phyloP scores from a whole-genome alignment of 2,113 vertebrate species.

The Dendropsophus ebraccatus region DNA sequence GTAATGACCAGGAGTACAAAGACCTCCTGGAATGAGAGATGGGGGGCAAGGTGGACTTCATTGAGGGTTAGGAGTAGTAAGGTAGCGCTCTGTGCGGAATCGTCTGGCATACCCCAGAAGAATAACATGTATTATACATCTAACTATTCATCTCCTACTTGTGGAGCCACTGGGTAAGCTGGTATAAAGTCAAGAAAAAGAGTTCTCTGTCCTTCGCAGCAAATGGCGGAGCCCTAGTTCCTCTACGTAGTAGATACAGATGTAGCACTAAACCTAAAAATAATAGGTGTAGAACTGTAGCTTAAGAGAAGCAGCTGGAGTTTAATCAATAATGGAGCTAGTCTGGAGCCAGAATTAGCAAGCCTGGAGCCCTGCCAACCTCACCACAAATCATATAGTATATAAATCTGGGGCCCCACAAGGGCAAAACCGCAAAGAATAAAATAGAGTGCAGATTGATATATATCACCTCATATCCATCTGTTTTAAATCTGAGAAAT shows the following conservation, averaged over 20 bases:
- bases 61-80: no score
- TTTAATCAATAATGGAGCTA: slow-evolving; percentile 22
- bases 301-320: slow-evolving; percentile 4
- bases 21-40: no score
- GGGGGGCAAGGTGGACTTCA: no score
- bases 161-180: no score
- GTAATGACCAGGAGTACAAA: no score
- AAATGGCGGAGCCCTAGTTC: neutral
- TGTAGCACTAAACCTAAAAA: neutral
- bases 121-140: no score
- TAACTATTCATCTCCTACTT: no score
- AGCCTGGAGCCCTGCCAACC: neutral
- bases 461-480: slow-evolving; percentile 10
- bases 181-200: neutral
- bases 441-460: slow-evolving; percentile 14
- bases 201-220: neutral
- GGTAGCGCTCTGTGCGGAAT: no score
- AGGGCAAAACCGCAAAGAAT: slow-evolving; percentile 15
- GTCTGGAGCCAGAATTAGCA: slow-evolving; percentile 25
- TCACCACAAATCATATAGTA: slow-evolving; percentile 15
- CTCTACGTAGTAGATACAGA: neutral
- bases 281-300: slow-evolving; percentile 1
- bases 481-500: slow-evolving; percentile 13
- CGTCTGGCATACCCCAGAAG: no score
- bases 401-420: slow-evolving; percentile 23